A percentile compares a stretch with the other conserved stretches of the same genome.
Conservation (phyloP, 2,113 vertebrate species). For the Sinocyclocheilus grahami region DNA sequence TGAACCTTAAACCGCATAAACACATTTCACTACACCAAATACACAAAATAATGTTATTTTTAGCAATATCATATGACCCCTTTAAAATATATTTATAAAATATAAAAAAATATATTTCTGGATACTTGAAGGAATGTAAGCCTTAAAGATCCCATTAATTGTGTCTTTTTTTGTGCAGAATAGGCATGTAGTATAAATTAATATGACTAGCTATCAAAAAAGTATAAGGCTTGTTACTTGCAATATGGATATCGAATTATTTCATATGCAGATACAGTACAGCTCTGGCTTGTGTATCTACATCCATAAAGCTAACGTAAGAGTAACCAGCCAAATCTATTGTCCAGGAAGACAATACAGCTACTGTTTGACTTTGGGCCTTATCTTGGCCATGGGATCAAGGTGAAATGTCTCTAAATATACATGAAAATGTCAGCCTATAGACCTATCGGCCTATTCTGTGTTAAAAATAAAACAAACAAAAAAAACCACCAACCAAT, state of each 20-base stretch:
- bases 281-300: not conserved
- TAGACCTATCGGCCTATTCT: not conserved
- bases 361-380: not conserved
- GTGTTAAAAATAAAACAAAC: not conserved
- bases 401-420: not conserved
- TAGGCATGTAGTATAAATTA: not conserved
- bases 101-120: not conserved
- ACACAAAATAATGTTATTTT: no score
- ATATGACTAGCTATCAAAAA: not conserved
- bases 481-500: not conserved
- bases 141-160: not conserved
- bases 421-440: not conserved
- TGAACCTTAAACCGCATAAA: no score
- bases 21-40: no score
- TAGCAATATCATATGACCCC: no score
- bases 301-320: not conserved
- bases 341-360: not conserved
- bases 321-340: not conserved
- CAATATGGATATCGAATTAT: not conserved
- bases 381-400: not conserved
- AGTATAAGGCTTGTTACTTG: not conserved
- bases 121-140: not conserved
- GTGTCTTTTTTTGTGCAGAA: not conserved
- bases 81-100: no score
- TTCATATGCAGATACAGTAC: not conserved